Conservation (phyloP, 2,888 invertebrate species). For the Drosophila meridionalis region DNA sequence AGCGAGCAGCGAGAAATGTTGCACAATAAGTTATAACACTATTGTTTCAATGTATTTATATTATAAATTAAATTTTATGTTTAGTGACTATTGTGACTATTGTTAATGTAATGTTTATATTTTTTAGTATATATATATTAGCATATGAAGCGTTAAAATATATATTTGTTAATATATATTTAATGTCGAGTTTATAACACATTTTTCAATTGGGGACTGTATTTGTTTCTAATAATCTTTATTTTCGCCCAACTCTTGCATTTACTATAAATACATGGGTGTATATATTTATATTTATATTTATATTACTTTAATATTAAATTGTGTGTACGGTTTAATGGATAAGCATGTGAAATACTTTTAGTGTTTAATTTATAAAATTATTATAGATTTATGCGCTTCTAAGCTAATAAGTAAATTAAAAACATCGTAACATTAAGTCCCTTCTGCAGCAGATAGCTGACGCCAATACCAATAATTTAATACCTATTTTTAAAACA, state of each 20-base stretch:
- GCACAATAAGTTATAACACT: conserved; percentile 47
- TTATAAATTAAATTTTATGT: conserved; percentile 42
- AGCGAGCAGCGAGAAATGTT: conserved; percentile 62
- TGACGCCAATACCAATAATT: conserved; percentile 43
- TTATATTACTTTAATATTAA: conserved; percentile 39
- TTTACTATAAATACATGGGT: conserved; percentile 33
- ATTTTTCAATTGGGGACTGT: conserved; percentile 60
- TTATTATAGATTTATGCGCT: conserved; percentile 61
- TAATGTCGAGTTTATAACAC: conserved; percentile 65
- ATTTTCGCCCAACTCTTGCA: conserved; percentile 40
- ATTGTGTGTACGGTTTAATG: conserved; percentile 50
- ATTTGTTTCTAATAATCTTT: conserved; percentile 37
- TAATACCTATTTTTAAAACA: conserved; percentile 54
- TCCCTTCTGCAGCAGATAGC: conserved; percentile 9
- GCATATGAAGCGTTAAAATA: conserved; percentile 78
- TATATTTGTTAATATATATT: conserved; percentile 55
- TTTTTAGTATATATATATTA: conserved; percentile 51
- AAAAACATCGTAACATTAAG: conserved; percentile 65
- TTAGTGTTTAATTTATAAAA: conserved; percentile 50
- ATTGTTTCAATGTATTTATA: conserved; percentile 33
- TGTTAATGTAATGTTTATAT: conserved; percentile 62
- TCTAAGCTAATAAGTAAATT: conserved; percentile 73
- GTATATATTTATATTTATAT: conserved; percentile 40
- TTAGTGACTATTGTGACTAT: conserved; percentile 76
- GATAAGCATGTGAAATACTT: conserved; percentile 72